Conservation (phyloP, 2,113 vertebrate species). For the Halichoerus grypus region DNA sequence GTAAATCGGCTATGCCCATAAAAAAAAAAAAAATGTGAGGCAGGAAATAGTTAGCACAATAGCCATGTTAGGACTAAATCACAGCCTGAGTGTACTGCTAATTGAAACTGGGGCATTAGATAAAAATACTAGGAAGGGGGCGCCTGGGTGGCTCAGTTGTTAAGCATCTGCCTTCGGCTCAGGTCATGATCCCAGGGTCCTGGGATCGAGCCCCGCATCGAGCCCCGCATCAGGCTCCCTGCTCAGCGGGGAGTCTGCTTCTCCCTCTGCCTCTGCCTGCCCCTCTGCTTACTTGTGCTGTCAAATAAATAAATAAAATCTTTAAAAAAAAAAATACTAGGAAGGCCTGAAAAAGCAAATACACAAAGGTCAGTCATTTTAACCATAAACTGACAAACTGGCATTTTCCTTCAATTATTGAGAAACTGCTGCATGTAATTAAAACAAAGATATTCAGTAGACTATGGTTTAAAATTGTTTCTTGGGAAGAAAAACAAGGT, state of each 20-base stretch:
- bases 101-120: neutral
- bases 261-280: too few species aligned
- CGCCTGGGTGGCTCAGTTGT: too few species aligned
- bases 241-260: too few species aligned
- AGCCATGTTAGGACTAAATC: neutral
- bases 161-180: too few species aligned
- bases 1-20: neutral
- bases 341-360: neutral
- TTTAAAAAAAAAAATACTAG: neutral
- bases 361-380: neutral
- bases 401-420: slow-evolving; percentile 4
- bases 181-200: too few species aligned
- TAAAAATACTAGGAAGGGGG: neutral
- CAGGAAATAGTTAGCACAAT: neutral
- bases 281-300: too few species aligned
- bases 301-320: too few species aligned
- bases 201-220: too few species aligned
- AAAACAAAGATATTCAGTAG: slow-evolving; percentile 13
- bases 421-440: neutral
- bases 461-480: slow-evolving; percentile 35
- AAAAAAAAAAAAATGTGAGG: neutral
- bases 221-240: too few species aligned
- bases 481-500: neutral
- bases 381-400: neutral
- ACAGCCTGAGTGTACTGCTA: neutral